phyloP scores from a whole-genome alignment of 1,140 invertebrate genomes.

The Spodoptera litura region DNA sequence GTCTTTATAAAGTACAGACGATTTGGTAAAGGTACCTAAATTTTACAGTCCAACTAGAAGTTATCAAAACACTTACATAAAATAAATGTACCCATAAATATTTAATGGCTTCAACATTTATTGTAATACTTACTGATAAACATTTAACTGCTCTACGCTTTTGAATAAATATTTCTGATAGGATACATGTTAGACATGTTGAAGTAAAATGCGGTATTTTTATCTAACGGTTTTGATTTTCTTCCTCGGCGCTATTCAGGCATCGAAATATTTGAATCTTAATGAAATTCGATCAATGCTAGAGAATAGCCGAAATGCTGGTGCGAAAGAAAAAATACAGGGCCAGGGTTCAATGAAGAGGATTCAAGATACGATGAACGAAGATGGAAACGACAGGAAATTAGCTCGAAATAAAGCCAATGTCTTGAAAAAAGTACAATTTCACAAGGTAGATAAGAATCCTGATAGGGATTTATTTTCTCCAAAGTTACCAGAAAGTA shows the following conservation, averaged over 20 bases:
- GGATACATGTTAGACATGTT: conserved; percentile 47
- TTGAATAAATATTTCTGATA: neutral
- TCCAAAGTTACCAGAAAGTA: conserved; percentile 27
- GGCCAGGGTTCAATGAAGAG: too few species aligned
- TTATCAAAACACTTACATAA: neutral
- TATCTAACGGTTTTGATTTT: conserved; percentile 19
- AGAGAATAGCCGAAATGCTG: conserved; percentile 10
- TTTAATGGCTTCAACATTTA: conserved; percentile 18
- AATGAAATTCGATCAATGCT: neutral
- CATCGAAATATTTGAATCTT: conserved; percentile 47
- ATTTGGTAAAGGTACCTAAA: too few species aligned
- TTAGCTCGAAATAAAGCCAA: conserved; percentile 50
- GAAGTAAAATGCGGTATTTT: conserved; percentile 31
- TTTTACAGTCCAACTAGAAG: too few species aligned
- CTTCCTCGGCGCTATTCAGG: neutral
- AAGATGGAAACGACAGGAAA: conserved; percentile 31
- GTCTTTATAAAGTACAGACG: too few species aligned
- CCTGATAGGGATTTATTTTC: neutral
- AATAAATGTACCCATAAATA: conserved; percentile 9
- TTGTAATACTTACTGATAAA: conserved; percentile 8
- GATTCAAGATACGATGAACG: too few species aligned
- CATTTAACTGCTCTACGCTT: neutral
- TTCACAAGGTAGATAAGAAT: conserved; percentile 27
- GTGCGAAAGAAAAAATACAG: neutral
- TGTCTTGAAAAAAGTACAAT: conserved; percentile 44